Evolutionary conservation across 2,797 vertebrate genomes (phyloP), one percentile per base, ranked within the genome.

Genomic region (Mormyrus proboscirostris): DNA sequence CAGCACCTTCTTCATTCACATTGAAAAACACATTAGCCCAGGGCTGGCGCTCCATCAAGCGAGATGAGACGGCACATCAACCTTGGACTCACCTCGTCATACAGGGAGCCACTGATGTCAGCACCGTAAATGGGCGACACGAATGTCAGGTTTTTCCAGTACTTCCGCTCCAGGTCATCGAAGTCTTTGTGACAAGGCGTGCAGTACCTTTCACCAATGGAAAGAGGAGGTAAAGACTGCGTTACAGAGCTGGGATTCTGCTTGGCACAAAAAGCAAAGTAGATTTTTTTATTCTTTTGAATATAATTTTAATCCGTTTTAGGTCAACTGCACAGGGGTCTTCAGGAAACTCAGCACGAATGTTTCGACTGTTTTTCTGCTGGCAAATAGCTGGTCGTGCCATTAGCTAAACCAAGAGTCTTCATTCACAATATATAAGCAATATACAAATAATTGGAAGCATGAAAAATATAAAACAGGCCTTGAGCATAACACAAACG

Each of bases 111-210:
- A 0, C 98, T 98, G 93, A 99, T 98, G 88, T 99, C 98, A 0
- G 99, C 99, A 0, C 99, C 99, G 0, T 99, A 99, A 89, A 99
- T 98, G 0, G 99, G 99, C 0, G 99, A 99, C 55, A 99, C 97
- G 25, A 99, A 99, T 0, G 98, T 99, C 83, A 99, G 95, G 88
- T 99, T 99, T 94, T 99, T 99, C 98, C 99, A 99, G 95, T 99
- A 99, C 90, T 99, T 99, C 90, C 99, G 97, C 90, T 99, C 99
- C 88, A 99, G 92, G 92, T 99, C 98, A 0, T 99, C 99, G 25
- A 99, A 99, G 91, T 99, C 98, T 93, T 99, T 98, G 93, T 99
- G 98, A 0, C 96, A 96, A 0, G 99, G 99, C 3, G 99, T 99
- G 92, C 98, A 99, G 91, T 99, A 99, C 95, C 99, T 99, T 92